These are phyloP conservation scores for Paraescarpia echinospica DNA, from an alignment of 1,140 invertebrate genomes.

Conservation along the genomic window DNA sequence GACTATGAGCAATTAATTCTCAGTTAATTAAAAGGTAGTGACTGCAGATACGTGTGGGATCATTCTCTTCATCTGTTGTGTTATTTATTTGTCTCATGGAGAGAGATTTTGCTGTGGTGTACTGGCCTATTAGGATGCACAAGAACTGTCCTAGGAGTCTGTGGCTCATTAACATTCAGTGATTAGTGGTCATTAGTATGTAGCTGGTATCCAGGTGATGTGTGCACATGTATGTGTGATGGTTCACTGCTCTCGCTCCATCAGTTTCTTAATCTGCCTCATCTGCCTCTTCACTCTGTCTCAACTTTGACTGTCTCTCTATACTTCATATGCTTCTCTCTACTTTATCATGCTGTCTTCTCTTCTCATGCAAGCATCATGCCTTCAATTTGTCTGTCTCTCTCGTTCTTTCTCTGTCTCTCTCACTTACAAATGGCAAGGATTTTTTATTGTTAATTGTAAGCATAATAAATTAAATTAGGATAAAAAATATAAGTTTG, in stretches of 20 bases:
- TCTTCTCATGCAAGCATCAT: too few species aligned
- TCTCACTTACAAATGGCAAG: too few species aligned
- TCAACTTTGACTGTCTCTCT: not conserved
- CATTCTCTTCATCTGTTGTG: not conserved
- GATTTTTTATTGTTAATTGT: too few species aligned
- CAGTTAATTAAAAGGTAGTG: not conserved
- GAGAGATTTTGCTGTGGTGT: not conserved
- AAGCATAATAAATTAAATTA: too few species aligned
- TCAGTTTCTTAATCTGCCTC: too few species aligned
- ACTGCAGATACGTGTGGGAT: not conserved
- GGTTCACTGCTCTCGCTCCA: not conserved
- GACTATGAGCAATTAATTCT: not conserved
- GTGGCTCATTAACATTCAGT: not conserved
- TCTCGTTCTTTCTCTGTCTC: too few species aligned
- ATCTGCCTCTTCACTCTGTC: too few species aligned
- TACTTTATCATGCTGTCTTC: not conserved
- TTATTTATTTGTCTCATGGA: not conserved
- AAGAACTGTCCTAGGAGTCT: not conserved
- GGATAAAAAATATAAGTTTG: too few species aligned
- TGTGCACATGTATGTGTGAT: not conserved
- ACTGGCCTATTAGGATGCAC: not conserved
- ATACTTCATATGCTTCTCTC: not conserved
- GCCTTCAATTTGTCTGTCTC: not conserved
- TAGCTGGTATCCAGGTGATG: not conserved
- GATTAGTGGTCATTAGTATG: not conserved